Base-by-base conservation (phyloP, 2,113 vertebrate species). In the Cinclus cinclus region DNA sequence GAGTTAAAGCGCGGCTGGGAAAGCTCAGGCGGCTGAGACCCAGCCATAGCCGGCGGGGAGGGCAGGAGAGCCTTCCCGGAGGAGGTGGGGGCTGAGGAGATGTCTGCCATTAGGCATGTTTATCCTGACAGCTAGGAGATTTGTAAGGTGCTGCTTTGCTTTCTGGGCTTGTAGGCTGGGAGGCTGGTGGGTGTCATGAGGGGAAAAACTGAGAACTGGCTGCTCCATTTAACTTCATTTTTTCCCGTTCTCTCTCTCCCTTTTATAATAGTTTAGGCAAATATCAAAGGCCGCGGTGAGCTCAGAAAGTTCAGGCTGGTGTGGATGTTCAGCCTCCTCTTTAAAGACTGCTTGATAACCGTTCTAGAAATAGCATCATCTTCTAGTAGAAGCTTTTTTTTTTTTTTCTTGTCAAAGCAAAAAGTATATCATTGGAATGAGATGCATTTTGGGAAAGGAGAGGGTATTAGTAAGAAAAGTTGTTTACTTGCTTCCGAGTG, bases 161-260 rank as follows among this genome's bases (percentile, higher is more conserved):
- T 63, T 74, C 74, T 56, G 91, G 39, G 25, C 83, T 89, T 86
- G 80, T 46, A 59, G 94, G 76, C 77, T 74, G 76, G 33, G 64
- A 86, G 86, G 42, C 50, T 92, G 76, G 74, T 88, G 83, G 88
- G 73, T 86, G 63, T 86, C 73, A 63, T 17, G 68, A 86, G 67
- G 88, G 75, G 71, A 74, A 46, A 84, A 93, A 23, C 86, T 94
- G 94, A 92, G 68, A 96, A 63, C 31, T 49, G 58, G 83, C 59
- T 95, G 86, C 90, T 93, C 83, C 67, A 46, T 94, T 92, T 83
- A 89, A 74, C 83, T 88, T 63, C 3, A 5, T 76, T 23, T 39
- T 7, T 42, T 9, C 56, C 23, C 18, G 4, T 20, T 5, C 6
- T 18, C 24, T 24, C 25, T 41, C 30, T 49, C 8, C 24, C 37